phyloP scores from a whole-genome alignment of 2,888 invertebrate species.

The Zygaena filipendulae region DNA sequence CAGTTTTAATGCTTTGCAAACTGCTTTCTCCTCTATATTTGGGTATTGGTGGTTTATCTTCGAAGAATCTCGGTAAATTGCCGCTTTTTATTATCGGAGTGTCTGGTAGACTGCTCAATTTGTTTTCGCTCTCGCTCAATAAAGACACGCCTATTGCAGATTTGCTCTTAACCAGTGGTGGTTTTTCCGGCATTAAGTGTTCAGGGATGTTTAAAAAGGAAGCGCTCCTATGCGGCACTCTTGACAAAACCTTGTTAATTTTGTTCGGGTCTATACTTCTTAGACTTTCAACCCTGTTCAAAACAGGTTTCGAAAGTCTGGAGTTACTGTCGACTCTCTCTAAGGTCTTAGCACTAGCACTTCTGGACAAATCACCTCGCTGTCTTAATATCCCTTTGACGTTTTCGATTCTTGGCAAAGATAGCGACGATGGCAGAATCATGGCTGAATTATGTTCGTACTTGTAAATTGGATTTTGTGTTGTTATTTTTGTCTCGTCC shows the following conservation, averaged over 20 bases:
- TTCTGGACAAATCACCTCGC: constrained; percentile 36
- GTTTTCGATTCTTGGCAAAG: constrained; percentile 49
- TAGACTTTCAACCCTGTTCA: constrained; percentile 54
- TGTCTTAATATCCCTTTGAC: constrained; percentile 49
- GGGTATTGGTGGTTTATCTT: constrained; percentile 41
- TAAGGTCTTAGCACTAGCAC: constrained; percentile 44
- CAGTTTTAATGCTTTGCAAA: constrained; percentile 59
- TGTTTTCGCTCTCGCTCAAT: constrained; percentile 33
- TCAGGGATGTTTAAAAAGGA: constrained; percentile 59
- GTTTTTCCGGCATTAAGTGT: constrained; percentile 46
- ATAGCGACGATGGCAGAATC: constrained; percentile 37
- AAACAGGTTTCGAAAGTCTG: constrained; percentile 30
- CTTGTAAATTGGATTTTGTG: constrained; percentile 41
- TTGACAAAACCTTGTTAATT: constrained; percentile 47
- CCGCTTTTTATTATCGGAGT: constrained; percentile 59
- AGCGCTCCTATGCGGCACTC: constrained; percentile 58
- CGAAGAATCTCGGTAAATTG: constrained; percentile 57
- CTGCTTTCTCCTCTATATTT: constrained; percentile 56
- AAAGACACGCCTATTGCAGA: constrained; percentile 49
- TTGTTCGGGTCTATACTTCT: constrained; percentile 51
- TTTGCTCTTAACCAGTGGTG: constrained; percentile 49
- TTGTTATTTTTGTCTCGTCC: constrained; percentile 55
- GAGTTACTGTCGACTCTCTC: constrained; percentile 40
- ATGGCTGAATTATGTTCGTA: constrained; percentile 47
- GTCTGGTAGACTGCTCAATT: constrained; percentile 50